Base-by-base conservation (phyloP, 1,140 invertebrate genomes). In the Orussus abietinus region DNA sequence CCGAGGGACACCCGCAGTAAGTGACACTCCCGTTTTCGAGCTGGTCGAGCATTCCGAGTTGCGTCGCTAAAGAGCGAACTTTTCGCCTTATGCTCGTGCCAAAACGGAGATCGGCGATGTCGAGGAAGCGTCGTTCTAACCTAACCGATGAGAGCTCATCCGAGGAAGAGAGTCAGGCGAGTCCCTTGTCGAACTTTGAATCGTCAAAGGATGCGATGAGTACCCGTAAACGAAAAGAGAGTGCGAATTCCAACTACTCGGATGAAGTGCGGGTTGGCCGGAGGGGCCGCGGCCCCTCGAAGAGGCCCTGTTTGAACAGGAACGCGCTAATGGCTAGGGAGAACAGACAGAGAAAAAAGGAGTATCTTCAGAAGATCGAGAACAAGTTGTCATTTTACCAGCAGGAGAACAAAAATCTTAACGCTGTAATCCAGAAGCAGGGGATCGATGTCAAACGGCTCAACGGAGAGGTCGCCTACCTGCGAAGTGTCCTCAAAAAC, bases 281-380 rank as follows among this genome's bases (percentile, higher is more conserved):
- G 25, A 33, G 61, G 25, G 62, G 63, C 10, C 57, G 69, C 0
- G 62, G 58, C 1, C 59, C 60, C 0, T 66, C 66, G 0, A 69
- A 69, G 13, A 51, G 64, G 10, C 68, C 66, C 1, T 72, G 68
- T 11, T 42, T 62, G 0, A 71, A 67, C 11, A 50, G 57, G 30
- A 81, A 80, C 52, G 80, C 80, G 0, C 40, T 78, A 18, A 75
- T 80, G 66, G 79, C 80, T 3, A 59, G 80, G 2, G 75, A 78
- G 45, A 81, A 80, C 53, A 64, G 80, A 5, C 69, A 74, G 3
- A 71, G 67, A 2, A 81, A 81, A 39, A 81, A 81, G 47, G 65
- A 74, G 10, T 76, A 80, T 38, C 33, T 81, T 4, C 66, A 77
- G 37, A 69, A 65, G 25, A 65, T 80, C 3, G 78, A 81, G 47